These are phyloP conservation scores for Pteronura brasiliensis DNA, from an alignment of 2,113 vertebrate species.

Conservation along the genomic window DNA sequence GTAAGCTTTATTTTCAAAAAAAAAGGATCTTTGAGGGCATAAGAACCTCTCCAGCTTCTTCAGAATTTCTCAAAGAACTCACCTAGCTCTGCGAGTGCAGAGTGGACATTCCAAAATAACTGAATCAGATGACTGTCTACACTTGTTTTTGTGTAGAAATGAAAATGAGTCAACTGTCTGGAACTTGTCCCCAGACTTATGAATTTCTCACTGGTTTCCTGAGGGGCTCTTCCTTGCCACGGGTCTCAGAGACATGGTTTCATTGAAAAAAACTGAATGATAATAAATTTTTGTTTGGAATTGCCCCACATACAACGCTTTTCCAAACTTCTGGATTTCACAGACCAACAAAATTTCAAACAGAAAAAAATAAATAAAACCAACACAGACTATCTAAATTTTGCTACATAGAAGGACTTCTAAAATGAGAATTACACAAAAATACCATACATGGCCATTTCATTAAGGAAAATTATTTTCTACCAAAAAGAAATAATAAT, in stretches of 20 bases:
- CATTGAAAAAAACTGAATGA: neutral
- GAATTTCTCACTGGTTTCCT: neutral
- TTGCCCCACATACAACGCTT: neutral
- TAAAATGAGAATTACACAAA: neutral
- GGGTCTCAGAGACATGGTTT: neutral
- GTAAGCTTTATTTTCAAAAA: neutral
- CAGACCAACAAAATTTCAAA: neutral
- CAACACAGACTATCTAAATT: neutral
- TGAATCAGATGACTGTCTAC: constrained; percentile 35
- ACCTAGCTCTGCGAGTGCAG: neutral
- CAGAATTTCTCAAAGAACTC: neutral
- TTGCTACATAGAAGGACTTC: neutral
- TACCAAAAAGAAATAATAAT: neutral
- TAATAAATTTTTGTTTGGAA: neutral
- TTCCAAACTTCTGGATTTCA: neutral
- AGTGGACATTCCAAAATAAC: constrained; percentile 47
- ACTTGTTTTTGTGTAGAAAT: constrained; percentile 62
- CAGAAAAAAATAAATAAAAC: neutral
- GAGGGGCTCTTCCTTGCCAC: neutral
- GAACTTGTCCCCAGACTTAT: constrained; percentile 22
- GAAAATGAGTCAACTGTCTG: constrained; percentile 67
- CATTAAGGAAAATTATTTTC: neutral
- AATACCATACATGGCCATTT: neutral
- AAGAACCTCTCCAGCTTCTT: neutral
- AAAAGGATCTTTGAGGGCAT: neutral